Evolutionary conservation across 2,888 invertebrate genomes (phyloP).

Genomic region (Hemithea aestivaria): DNA sequence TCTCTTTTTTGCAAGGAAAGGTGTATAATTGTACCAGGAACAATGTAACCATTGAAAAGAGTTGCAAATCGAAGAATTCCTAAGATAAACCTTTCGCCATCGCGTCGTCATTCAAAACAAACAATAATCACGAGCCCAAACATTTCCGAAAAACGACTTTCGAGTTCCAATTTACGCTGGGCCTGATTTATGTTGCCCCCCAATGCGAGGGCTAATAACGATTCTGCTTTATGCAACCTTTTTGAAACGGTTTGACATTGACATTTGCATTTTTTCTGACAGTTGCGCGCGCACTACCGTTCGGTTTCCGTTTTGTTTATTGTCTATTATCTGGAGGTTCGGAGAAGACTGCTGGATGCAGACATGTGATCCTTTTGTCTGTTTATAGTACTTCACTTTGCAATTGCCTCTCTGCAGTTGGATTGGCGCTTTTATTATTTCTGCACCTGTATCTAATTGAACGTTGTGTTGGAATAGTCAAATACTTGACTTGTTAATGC

Average conservation of each 20-base stretch:
- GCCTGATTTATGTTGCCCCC: slow-evolving; percentile 45
- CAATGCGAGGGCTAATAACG: slow-evolving; percentile 32
- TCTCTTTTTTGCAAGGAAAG: too few species aligned
- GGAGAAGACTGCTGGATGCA: slow-evolving; percentile 40
- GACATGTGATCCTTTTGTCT: slow-evolving; percentile 28
- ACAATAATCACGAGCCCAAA: slow-evolving; percentile 29
- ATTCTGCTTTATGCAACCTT: slow-evolving; percentile 31
- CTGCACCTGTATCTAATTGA: too few species aligned
- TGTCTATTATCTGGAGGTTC: slow-evolving; percentile 37
- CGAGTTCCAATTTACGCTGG: slow-evolving; percentile 28
- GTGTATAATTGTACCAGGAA: too few species aligned
- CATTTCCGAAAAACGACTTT: slow-evolving; percentile 33
- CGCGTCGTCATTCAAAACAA: slow-evolving; percentile 27
- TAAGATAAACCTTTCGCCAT: slow-evolving; percentile 27
- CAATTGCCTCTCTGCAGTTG: too few species aligned
- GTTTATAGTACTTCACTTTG: background rate
- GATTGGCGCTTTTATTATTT: too few species aligned
- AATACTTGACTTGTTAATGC: too few species aligned
- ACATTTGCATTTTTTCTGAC: slow-evolving; percentile 27
- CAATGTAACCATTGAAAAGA: slow-evolving; percentile 1
- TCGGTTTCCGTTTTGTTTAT: slow-evolving; percentile 50
- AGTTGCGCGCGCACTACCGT: slow-evolving; percentile 40
- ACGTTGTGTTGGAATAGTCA: too few species aligned
- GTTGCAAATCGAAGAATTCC: slow-evolving; percentile 4
- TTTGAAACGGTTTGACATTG: slow-evolving; percentile 23